Conservation (phyloP, 2,888 invertebrate species). For the Lycophotia porphyrea region DNA sequence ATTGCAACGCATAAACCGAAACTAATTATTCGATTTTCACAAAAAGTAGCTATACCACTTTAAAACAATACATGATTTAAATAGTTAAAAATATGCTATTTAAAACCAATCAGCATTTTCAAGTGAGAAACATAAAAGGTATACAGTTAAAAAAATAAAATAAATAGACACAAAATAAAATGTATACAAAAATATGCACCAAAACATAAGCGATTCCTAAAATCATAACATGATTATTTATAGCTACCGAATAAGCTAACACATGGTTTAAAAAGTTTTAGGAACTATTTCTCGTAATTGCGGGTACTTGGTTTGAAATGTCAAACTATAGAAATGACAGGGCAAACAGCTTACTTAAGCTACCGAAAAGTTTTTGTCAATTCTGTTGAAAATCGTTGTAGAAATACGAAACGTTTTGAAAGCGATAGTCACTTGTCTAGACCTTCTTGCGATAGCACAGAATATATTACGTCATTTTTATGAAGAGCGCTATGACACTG, state of each 20-base stretch:
- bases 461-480: constrained; percentile 6
- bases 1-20: not conserved
- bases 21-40: too few relatives aligned
- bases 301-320: constrained; percentile 18
- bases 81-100: not conserved
- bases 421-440: not conserved
- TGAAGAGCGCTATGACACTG: not conserved
- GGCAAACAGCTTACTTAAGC: not conserved
- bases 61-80: not conserved
- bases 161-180: constrained; percentile 68
- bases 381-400: not conserved
- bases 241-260: constrained; percentile 64
- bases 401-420: not conserved
- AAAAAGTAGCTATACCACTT: too few relatives aligned
- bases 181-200: constrained; percentile 68
- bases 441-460: not conserved
- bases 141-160: constrained; percentile 65
- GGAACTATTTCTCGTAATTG: constrained; percentile 65
- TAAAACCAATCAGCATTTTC: constrained; percentile 38
- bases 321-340: constrained; percentile 35
- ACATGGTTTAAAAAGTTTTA: constrained; percentile 62
- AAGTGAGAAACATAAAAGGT: constrained; percentile 39
- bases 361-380: not conserved
- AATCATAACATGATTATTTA: constrained; percentile 58
- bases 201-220: constrained; percentile 57